Evolutionary conservation across 2,888 invertebrate genomes (phyloP).

Genomic region (Diploptera punctata): DNA sequence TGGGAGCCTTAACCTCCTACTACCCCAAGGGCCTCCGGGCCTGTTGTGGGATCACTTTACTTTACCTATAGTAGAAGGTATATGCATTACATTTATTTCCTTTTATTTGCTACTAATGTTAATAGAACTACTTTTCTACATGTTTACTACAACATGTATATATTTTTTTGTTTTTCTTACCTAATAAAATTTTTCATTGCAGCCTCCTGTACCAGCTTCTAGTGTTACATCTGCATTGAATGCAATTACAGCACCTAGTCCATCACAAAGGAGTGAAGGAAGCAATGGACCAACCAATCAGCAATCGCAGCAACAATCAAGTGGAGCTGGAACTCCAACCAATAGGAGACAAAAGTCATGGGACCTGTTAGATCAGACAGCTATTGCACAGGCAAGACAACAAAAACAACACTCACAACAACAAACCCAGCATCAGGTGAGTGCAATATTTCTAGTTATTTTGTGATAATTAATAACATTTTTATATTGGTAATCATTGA

Average conservation of each 20-base stretch:
- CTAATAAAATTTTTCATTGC: no score
- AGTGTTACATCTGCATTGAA: constrained; percentile 27
- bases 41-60: no score
- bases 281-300: neutral
- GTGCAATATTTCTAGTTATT: constrained; percentile 12
- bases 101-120: no score
- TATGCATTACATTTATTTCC: no score
- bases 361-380: constrained; percentile 90
- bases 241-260: constrained; percentile 20
- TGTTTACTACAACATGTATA: no score
- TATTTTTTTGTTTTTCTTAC: no score
- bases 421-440: constrained; percentile 60
- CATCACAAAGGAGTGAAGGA: constrained; percentile 22
- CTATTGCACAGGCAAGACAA: constrained; percentile 75
- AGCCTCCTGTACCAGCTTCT: neutral
- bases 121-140: no score
- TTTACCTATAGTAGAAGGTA: no score
- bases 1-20: no score
- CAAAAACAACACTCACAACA: constrained; percentile 65
- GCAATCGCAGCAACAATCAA: neutral
- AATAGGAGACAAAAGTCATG: constrained; percentile 89
- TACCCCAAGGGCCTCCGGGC: no score
- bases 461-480: no score
- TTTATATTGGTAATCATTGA: no score
- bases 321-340: constrained; percentile 50